A percentile compares a stretch with the other conserved stretches of the same genome.
Evolutionary conservation across 2,113 vertebrate genomes (phyloP).

Genomic region (Saimiri boliviensis): DNA sequence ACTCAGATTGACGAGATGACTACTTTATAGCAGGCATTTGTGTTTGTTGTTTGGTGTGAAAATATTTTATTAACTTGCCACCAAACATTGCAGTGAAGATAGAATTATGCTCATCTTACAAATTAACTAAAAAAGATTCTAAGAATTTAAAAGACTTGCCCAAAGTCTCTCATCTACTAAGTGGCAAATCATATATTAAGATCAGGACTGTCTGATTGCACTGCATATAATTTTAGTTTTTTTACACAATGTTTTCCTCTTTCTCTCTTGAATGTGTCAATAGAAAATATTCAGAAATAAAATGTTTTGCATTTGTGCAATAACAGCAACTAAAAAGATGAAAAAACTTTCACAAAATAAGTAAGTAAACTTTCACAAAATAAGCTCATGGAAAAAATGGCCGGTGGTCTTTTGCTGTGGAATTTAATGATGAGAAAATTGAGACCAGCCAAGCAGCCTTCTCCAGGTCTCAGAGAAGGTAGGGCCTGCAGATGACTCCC

Average conservation of each 20-base stretch:
- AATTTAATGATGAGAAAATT: neutral
- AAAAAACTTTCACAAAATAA: neutral
- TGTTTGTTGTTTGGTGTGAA: neutral
- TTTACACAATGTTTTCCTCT: neutral
- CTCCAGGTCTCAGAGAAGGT: neutral
- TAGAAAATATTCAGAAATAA: neutral
- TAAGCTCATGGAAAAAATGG: neutral
- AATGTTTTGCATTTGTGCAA: neutral
- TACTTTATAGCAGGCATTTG: neutral
- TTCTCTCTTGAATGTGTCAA: neutral
- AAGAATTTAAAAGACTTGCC: neutral
- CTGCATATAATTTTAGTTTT: neutral
- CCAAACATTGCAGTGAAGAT: neutral
- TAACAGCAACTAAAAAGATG: neutral
- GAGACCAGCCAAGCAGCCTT: neutral
- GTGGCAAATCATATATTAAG: neutral
- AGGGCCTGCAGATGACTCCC: accelerated
- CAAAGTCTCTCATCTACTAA: neutral
- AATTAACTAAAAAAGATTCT: neutral
- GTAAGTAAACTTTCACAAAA: neutral
- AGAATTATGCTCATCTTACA: neutral
- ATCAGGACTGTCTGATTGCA: neutral
- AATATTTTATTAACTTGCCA: neutral
- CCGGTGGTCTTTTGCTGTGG: neutral
- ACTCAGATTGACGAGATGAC: neutral